Evolutionary conservation across 2,888 invertebrate species (phyloP), one percentile per base, ranked within the genome.

Genomic region (Rhorus exstirpatorius): DNA sequence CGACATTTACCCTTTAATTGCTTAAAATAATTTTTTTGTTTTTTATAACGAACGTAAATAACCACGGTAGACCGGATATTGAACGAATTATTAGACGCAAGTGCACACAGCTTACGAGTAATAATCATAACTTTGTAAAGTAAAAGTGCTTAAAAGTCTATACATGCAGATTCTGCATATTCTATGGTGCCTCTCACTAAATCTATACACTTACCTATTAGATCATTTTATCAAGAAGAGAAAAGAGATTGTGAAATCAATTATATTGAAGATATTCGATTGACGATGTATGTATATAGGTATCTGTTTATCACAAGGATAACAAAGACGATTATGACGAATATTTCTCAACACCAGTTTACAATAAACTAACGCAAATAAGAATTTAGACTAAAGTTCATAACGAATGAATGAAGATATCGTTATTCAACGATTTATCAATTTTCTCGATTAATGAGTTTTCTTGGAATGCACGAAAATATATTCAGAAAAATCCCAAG

Each of bases 121-220:
- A 78, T 55, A 63, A 80, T 72, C 71, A 68, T 65, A 67, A 79
- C 61, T 83, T 83, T 80, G 75, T 80, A 81, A 68, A 60, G 72
- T 65, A 58, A 79, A 76, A 81, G 60, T 78, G 74, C 82, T 81
- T 61, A 60, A 63, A 41, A 76, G 24, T 67, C 70, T 75, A 75
- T 46, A 83, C 49, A 70, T 79, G 82, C 85, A 81, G 63, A 63
- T 55, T 81, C 83, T 85, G 86, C 84, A 88, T 83, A 87, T 68
- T 90, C 87, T 90, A 88, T 82, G 89, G 89, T 90, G 90, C 89
- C 90, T 89, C 88, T 88, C 84, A 87, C 87, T 85, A 76, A 84
- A 86, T 86, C 86, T 87, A 87, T 87, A 87, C 76, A 89, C 68
- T 81, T 83, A 86, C 85, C 87, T n/a, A 83, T 65, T 78, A 85